These are phyloP conservation scores for Atta texana DNA, from an alignment of 1,140 invertebrate genomes.

Conservation along the genomic window DNA sequence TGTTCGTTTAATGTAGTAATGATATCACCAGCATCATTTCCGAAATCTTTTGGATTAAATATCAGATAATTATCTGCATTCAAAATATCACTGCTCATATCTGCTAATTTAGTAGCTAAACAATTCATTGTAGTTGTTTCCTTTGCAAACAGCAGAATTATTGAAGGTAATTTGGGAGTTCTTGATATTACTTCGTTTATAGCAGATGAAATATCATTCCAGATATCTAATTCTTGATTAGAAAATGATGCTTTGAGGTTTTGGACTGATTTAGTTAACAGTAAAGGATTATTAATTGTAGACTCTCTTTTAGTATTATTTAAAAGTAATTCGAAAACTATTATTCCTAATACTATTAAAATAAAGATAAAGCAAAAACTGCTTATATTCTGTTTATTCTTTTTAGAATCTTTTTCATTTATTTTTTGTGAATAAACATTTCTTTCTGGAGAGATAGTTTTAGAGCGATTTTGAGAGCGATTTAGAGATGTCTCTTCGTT, in stretches of 20 bases:
- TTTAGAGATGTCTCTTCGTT: neutral
- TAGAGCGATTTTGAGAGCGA: neutral
- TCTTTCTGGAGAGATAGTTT: constrained; percentile 7
- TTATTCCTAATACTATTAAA: neutral
- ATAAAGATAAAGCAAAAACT: neutral
- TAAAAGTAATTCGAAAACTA: neutral
- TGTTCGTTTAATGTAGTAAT: constrained; percentile 66
- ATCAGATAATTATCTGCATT: constrained; percentile 59
- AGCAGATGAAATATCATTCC: constrained; percentile 74
- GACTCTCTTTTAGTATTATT: neutral
- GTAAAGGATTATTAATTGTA: neutral
- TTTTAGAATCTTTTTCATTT: neutral
- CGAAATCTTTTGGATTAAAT: constrained; percentile 75
- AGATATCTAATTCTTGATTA: constrained; percentile 76
- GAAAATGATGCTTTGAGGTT: constrained; percentile 66
- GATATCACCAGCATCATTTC: constrained; percentile 73
- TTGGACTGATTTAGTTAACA: constrained; percentile 3
- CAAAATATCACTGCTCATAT: constrained; percentile 73
- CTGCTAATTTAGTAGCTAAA: constrained; percentile 75
- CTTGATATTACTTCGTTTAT: constrained; percentile 69
- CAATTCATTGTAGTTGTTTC: constrained; percentile 74
- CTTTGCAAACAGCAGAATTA: constrained; percentile 79
- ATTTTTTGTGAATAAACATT: neutral
- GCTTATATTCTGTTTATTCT: neutral
- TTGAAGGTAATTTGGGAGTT: constrained; percentile 69